phyloP scores from a whole-genome alignment of 23 tunicate species.

The Trididemnum clinides region DNA sequence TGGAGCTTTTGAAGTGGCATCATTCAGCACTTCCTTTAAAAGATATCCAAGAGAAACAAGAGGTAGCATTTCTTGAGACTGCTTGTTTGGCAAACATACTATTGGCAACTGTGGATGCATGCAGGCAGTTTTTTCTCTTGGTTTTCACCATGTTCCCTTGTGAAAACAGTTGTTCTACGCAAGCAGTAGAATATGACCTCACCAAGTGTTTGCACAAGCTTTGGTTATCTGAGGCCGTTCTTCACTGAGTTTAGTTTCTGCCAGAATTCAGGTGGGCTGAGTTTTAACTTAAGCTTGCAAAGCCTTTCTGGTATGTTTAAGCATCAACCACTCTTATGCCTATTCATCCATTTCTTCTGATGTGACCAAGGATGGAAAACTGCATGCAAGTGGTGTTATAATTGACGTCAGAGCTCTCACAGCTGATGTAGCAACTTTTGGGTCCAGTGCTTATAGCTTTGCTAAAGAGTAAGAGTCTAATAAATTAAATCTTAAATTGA shows the following conservation, averaged over 20 bases:
- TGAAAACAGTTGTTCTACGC: conserved; percentile 20
- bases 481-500: conserved; percentile 1
- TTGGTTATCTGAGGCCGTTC: conserved; percentile 6
- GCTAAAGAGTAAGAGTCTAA: not conserved
- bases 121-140: not conserved
- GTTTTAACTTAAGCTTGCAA: not conserved
- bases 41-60: conserved; percentile 6
- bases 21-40: not conserved
- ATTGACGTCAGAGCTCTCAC: not conserved
- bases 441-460: not conserved
- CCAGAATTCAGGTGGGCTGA: conserved; percentile 13
- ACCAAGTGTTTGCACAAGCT: not conserved
- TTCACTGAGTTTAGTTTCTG: not conserved
- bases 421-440: conserved; percentile 22
- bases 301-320: conserved; percentile 1
- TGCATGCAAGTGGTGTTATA: conserved; percentile 5
- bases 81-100: conserved; percentile 19
- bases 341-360: conserved; percentile 15
- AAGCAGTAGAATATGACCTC: conserved; percentile 12
- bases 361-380: conserved; percentile 2
- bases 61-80: not conserved
- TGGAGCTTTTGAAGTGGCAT: not conserved
- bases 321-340: not conserved
- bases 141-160: conserved; percentile 5
- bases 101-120: conserved; percentile 2